These are phyloP conservation scores for Ailuropoda melanoleuca DNA, from an alignment of 2,113 vertebrate genomes.

Conservation along the genomic window DNA sequence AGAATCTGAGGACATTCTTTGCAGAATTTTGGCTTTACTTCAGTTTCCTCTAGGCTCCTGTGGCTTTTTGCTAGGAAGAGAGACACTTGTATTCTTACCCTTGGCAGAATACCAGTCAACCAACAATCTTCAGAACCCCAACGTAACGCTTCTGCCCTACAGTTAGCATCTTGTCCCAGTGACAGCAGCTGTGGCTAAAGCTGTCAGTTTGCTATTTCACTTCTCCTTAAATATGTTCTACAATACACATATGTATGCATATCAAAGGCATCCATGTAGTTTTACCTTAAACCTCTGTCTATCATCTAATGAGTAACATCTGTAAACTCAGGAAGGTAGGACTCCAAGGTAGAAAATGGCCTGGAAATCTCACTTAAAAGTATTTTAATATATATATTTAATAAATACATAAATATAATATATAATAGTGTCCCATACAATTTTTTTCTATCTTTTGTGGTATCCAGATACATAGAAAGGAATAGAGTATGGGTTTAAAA, in stretches of 20 bases:
- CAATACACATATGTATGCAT: neutral
- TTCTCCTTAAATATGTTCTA: neutral
- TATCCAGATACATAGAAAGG: neutral
- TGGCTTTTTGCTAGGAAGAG: neutral
- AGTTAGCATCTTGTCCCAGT: neutral
- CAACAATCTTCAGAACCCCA: neutral
- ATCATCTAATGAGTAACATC: neutral
- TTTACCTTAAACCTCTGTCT: neutral
- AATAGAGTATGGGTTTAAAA: neutral
- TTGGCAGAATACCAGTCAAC: neutral
- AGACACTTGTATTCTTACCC: neutral
- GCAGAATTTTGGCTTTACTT: neutral
- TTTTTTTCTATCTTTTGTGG: neutral
- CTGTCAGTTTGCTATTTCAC: neutral
- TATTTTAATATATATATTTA: neutral
- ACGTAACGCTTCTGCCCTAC: neutral
- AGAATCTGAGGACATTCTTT: neutral
- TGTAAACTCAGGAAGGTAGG: neutral
- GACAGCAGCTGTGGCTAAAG: neutral
- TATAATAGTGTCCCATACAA: neutral
- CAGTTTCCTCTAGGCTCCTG: neutral
- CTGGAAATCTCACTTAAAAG: neutral
- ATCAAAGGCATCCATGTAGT: neutral
- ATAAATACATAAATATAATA: neutral
- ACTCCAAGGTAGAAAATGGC: neutral